Evolutionary conservation across 2,888 invertebrate species (phyloP), one percentile per base, ranked within the genome.

Genomic region (Brenthis daphne): DNA sequence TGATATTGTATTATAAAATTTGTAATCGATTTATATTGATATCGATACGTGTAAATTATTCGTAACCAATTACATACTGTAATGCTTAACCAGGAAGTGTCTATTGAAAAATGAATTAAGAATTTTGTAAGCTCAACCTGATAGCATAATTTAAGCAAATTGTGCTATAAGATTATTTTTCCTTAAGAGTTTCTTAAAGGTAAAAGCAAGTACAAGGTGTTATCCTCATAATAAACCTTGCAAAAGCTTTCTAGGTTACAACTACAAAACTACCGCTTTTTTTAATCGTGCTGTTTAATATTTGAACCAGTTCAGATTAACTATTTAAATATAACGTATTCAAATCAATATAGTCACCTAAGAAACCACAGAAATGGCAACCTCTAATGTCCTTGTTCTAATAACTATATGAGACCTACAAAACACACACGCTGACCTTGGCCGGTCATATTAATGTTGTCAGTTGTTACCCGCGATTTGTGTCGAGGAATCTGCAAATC

Each of bases 391-490:
- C 71, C 71, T 73, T 63, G 73, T 73, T 65, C 73, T 67, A 72
- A 65, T 69, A 69, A 51, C 55, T 50, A 67, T 71, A 69, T 67
- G 48, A 69, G 64, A 61, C 56, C 48, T 70, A 64, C 65, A 63
- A 69, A 68, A 68, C 69, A 70, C 72, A 65, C 72, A 55, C 16
- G 71, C 64, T 65, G 72, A 73, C 76, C 76, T 76, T 76, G 74
- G 70, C 65, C 63, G 33, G 54, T 69, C 53, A 24, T 67, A 58
- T 69, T 61, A 57, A 69, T 58, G 61, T 66, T 69, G 70, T 70
- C 69, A 71, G 63, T 65, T 68, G 67, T 72, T 71, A 72, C 70
- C 68, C 66, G 66, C 68, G 67, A 48, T 63, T 58, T 56, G 54
- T 67, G 61, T 61, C 55, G 57, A 72, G 63, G 71, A 71, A 64